Conservation (phyloP, 2,888 invertebrate species). For the Pherbina coryleti region DNA sequence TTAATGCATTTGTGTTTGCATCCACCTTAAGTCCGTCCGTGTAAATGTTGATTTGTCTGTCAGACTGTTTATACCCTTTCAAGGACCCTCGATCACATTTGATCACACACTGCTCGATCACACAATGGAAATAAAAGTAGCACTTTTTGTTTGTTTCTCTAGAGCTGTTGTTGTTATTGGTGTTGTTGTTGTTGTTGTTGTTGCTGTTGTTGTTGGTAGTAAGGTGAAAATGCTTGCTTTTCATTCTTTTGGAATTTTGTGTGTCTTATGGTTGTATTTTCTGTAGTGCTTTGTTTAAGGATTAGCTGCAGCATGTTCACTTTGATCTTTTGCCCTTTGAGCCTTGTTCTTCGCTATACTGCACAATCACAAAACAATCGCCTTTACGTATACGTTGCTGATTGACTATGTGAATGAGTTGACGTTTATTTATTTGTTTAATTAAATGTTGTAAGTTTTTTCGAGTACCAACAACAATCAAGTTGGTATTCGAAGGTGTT, state of each 20-base stretch:
- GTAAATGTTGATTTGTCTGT: conserved; percentile 31
- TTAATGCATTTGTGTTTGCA: not conserved
- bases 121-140: conserved; percentile 34
- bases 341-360: conserved; percentile 6
- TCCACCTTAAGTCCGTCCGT: conserved; percentile 26
- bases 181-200: conserved; percentile 38
- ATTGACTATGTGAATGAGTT: conserved; percentile 25
- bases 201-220: conserved; percentile 30
- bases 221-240: conserved; percentile 3
- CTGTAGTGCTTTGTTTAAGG: conserved; percentile 32
- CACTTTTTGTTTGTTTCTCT: conserved; percentile 25
- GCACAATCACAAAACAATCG: not conserved
- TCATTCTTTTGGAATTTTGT: conserved; percentile 27
- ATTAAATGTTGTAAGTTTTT: conserved; percentile 17
- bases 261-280: conserved; percentile 26
- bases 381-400: not conserved
- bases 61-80: conserved; percentile 58
- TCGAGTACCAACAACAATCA: conserved; percentile 5
- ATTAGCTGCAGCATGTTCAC: conserved; percentile 28
- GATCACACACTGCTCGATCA: conserved; percentile 29
- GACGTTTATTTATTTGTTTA: conserved; percentile 31
- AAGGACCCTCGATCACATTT: conserved; percentile 64
- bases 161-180: conserved; percentile 29
- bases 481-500: not conserved
- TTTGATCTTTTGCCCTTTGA: conserved; percentile 26